Evolutionary conservation across 2,888 invertebrate genomes (phyloP).

Genomic region (Patella caerulea): DNA sequence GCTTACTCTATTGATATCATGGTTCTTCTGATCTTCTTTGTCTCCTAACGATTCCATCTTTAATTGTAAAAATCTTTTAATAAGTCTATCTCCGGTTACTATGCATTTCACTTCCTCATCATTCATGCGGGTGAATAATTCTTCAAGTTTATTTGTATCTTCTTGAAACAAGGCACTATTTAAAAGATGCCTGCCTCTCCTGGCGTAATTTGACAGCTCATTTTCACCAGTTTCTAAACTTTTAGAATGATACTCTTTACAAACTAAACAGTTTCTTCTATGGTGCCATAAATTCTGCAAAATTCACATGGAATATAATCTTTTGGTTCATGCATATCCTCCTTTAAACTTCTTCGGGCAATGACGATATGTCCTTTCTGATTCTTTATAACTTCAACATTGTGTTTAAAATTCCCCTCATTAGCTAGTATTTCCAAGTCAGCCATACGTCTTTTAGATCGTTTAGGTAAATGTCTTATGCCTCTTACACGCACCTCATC

Average conservation of each 20-base stretch:
- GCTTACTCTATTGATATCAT: constrained; percentile 1
- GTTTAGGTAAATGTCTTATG: constrained; percentile 27
- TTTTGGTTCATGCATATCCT: not conserved
- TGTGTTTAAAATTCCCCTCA: constrained; percentile 40
- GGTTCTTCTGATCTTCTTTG: constrained; percentile 1
- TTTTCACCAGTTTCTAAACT: not conserved
- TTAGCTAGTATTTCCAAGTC: constrained; percentile 35
- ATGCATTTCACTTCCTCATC: constrained; percentile 3
- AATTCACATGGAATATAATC: not conserved
- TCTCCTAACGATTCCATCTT: constrained; percentile 3
- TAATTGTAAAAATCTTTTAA: not conserved
- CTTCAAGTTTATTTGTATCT: not conserved
- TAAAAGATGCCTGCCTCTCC: constrained; percentile 3
- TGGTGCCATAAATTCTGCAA: not conserved
- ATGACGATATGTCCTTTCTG: constrained; percentile 8
- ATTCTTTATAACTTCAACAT: constrained; percentile 28
- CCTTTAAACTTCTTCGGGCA: constrained; percentile 10
- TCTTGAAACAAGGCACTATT: not conserved
- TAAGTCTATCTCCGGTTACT: not conserved
- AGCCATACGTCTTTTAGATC: constrained; percentile 27
- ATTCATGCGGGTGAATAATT: not conserved
- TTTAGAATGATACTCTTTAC: not conserved
- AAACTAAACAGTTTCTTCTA: not conserved
- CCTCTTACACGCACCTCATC: constrained; percentile 24
- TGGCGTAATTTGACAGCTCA: constrained; percentile 1